phyloP scores from a whole-genome alignment of 2,797 vertebrate species.

The Silurus aristotelis region DNA sequence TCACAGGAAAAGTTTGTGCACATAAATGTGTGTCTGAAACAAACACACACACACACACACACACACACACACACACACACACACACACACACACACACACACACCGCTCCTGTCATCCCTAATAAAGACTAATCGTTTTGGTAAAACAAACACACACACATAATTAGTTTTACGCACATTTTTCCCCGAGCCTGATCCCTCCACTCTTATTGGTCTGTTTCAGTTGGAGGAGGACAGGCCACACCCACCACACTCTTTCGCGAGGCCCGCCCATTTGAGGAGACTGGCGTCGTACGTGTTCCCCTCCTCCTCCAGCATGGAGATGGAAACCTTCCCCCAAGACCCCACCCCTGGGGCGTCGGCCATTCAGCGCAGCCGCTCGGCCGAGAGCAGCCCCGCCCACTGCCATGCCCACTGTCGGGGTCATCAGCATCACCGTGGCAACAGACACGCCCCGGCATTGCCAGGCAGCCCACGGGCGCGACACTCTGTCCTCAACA shows the following conservation, averaged over 20 bases:
- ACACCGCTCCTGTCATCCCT: not conserved
- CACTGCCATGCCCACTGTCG: conserved; percentile 79
- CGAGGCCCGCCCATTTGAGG: conserved; percentile 90
- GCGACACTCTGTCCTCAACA: conserved; percentile 86
- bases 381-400: conserved; percentile 88
- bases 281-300: conserved; percentile 92
- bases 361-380: conserved; percentile 92
- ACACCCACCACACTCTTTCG: conserved; percentile 86
- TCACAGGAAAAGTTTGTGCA: conserved; percentile 49
- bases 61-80: conserved; percentile 34
- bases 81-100: conserved; percentile 30
- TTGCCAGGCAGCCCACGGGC: conserved; percentile 74
- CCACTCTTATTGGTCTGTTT: conserved; percentile 93
- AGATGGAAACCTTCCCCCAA: conserved; percentile 89
- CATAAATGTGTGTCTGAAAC: conserved; percentile 30
- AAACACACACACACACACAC: conserved; percentile 32
- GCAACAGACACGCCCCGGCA: conserved; percentile 76
- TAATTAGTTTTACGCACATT: conserved; percentile 24
- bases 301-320: conserved; percentile 90
- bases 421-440: conserved; percentile 30
- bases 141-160: conserved; percentile 37
- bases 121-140: not conserved
- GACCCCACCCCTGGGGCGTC: conserved; percentile 80
- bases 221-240: conserved; percentile 93
- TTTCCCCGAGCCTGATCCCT: conserved; percentile 84